Evolutionary conservation across 2,113 vertebrate species (phyloP).

Genomic region (Eclectus roratus): DNA sequence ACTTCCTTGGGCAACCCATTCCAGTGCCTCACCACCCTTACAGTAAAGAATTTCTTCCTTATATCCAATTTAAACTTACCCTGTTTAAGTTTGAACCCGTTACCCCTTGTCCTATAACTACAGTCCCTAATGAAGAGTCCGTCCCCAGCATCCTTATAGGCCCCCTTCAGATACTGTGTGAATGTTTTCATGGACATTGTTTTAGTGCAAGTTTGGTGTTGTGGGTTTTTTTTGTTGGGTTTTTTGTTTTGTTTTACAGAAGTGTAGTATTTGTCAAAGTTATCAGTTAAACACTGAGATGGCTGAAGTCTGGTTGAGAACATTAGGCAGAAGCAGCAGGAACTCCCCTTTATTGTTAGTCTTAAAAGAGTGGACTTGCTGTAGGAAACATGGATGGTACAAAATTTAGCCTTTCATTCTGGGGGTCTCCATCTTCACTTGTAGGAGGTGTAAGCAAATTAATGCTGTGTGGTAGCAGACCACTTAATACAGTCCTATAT

Average conservation of each 20-base stretch:
- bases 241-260: neutral
- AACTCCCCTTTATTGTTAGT: neutral
- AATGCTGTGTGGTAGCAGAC: neutral
- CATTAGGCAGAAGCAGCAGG: neutral
- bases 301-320: neutral
- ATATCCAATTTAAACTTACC: too few relatives aligned
- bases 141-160: too few relatives aligned
- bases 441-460: neutral
- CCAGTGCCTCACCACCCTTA: too few relatives aligned
- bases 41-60: too few relatives aligned
- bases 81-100: too few relatives aligned
- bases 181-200: neutral
- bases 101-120: too few relatives aligned
- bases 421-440: neutral
- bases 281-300: neutral
- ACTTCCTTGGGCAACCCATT: too few relatives aligned
- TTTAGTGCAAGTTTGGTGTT: neutral
- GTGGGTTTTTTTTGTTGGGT: neutral
- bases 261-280: neutral
- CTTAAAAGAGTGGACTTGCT: neutral
- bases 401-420: neutral
- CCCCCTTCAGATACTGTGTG: neutral
- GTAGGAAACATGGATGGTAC: neutral
- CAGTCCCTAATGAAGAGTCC: too few relatives aligned
- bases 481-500: neutral